These are phyloP conservation scores for Arenaria interpres DNA, from an alignment of 2,113 vertebrate species.

Conservation along the genomic window DNA sequence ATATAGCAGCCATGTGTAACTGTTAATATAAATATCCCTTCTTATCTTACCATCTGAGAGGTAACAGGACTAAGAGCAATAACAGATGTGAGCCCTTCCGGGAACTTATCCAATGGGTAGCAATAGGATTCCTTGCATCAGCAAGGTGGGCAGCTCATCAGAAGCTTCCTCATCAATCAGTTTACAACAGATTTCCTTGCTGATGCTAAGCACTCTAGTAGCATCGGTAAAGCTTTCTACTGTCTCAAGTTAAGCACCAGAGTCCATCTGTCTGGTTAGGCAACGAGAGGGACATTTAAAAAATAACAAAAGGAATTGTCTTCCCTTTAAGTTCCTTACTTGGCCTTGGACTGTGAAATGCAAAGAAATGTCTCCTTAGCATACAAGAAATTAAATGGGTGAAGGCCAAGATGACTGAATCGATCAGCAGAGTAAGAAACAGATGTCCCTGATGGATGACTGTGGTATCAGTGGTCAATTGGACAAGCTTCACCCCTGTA, in stretches of 20 bases:
- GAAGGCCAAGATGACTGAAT: not conserved
- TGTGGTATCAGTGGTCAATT: not conserved
- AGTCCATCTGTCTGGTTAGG: not conserved
- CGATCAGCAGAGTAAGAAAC: not conserved
- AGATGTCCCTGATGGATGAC: not conserved
- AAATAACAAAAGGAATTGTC: not conserved
- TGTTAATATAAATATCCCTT: not conserved
- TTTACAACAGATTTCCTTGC: not conserved
- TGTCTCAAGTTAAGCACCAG: not conserved
- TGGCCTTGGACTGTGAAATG: not conserved
- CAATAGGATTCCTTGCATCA: fast-evolving
- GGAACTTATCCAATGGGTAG: not conserved
- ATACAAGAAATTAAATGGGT: not conserved
- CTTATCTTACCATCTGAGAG: not conserved
- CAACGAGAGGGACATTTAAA: not conserved
- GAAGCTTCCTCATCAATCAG: not conserved
- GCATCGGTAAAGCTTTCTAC: not conserved
- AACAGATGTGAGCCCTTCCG: not conserved
- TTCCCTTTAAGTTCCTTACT: not conserved
- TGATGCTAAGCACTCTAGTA: not conserved
- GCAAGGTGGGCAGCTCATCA: not conserved
- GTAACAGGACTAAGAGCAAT: not conserved
- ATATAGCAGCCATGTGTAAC: not conserved
- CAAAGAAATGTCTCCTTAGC: not conserved
- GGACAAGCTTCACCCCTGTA: not conserved